A percentile compares a stretch with the other conserved stretches of the same genome.
Evolutionary conservation across 2,113 vertebrate genomes (phyloP).

Genomic region (Galbula dea): DNA sequence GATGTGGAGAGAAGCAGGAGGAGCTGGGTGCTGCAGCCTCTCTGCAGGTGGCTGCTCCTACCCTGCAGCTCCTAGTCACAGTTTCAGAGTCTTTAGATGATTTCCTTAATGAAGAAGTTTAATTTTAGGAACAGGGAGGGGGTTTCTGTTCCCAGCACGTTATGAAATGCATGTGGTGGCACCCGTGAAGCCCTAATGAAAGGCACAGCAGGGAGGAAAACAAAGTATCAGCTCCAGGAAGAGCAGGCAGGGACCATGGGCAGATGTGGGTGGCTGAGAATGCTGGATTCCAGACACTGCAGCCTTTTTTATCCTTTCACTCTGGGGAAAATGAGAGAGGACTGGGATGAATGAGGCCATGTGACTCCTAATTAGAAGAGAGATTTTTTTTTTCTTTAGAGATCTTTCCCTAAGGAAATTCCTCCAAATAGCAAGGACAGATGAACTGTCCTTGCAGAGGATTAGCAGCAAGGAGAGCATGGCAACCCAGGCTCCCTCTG

Average conservation of each 20-base stretch:
- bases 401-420: neutral
- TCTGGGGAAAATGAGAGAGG: neutral
- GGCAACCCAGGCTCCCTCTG: neutral
- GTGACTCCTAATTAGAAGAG: neutral
- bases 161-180: neutral
- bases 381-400: neutral
- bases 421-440: neutral
- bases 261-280: neutral
- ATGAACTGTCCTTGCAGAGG: neutral
- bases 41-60: neutral
- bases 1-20: neutral
- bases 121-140: neutral
- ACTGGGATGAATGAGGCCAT: neutral
- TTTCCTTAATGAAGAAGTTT: neutral
- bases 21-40: neutral
- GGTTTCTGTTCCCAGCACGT: neutral
- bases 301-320: neutral
- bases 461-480: neutral
- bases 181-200: conserved; percentile 4
- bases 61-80: neutral
- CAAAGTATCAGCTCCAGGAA: neutral
- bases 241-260: neutral
- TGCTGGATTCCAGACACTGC: neutral
- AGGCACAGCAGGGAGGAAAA: neutral
- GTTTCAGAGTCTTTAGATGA: neutral